Conservation (phyloP, 2,113 vertebrate genomes). For the Marcusenius ussheri region DNA sequence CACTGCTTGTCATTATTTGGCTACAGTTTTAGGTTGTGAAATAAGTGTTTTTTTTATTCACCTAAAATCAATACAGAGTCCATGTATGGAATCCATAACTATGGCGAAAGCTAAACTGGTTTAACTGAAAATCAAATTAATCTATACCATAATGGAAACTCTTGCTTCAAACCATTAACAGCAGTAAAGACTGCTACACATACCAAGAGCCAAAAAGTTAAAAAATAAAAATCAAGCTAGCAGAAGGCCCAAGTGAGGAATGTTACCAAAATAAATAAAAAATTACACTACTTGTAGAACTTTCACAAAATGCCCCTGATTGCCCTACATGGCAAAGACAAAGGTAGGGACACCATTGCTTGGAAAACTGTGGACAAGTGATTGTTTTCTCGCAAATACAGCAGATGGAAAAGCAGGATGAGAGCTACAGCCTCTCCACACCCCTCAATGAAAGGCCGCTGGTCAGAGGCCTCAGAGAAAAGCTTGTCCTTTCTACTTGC, state of each 20-base stretch:
- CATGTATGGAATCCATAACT: background rate
- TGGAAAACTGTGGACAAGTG: slow-evolving; percentile 55
- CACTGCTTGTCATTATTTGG: background rate
- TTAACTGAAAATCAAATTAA: background rate
- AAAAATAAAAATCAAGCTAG: background rate
- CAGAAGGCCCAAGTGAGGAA: slow-evolving; percentile 8
- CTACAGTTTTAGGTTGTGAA: background rate
- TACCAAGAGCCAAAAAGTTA: background rate
- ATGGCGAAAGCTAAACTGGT: background rate
- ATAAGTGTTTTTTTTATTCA: background rate
- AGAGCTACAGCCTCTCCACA: slow-evolving; percentile 40
- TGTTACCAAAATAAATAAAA: slow-evolving; percentile 1
- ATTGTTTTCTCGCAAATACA: slow-evolving; percentile 63
- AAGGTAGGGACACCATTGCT: slow-evolving; percentile 54
- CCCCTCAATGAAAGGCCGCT: slow-evolving; percentile 16
- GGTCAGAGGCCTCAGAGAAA: slow-evolving; percentile 4
- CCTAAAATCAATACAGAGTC: background rate
- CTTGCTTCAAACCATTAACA: background rate
- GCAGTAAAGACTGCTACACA: slow-evolving; percentile 9
- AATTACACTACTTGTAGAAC: background rate
- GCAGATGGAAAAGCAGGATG: slow-evolving; percentile 37
- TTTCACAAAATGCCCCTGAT: slow-evolving; percentile 10
- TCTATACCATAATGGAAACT: background rate
- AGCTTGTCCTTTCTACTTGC: slow-evolving; percentile 21
- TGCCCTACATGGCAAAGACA: background rate